These are phyloP conservation scores for Drosophila sordidula DNA, from an alignment of 2,888 invertebrate species.

Conservation along the genomic window DNA sequence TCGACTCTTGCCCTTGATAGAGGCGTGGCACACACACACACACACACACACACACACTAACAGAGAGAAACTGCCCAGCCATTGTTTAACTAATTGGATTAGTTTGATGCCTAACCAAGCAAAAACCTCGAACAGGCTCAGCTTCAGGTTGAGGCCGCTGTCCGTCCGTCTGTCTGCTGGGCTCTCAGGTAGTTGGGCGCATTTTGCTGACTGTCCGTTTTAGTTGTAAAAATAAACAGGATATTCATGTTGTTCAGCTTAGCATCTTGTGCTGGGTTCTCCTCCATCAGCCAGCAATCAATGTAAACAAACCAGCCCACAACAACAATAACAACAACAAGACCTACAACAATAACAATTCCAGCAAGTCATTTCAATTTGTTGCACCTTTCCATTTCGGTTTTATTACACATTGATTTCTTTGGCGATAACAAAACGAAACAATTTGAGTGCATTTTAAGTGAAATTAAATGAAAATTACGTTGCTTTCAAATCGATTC, in stretches of 20 bases:
- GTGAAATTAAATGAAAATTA: constrained; percentile 73
- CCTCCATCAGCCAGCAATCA: constrained; percentile 61
- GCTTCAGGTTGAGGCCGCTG: constrained; percentile 10
- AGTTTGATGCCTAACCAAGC: constrained; percentile 69
- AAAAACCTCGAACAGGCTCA: constrained; percentile 20
- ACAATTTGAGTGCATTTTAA: constrained; percentile 73
- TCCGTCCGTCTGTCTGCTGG: not conserved
- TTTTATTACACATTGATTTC: constrained; percentile 60
- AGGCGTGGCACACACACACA: constrained; percentile 40
- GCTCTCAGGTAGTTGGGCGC: constrained; percentile 36
- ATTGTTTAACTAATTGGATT: constrained; percentile 77
- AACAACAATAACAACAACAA: constrained; percentile 25
- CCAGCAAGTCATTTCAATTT: constrained; percentile 65
- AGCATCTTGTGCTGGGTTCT: constrained; percentile 19
- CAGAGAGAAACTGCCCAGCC: constrained; percentile 9
- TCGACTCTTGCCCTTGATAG: constrained; percentile 28
- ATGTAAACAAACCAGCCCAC: constrained; percentile 70
- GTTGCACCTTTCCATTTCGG: constrained; percentile 63
- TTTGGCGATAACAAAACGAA: constrained; percentile 58
- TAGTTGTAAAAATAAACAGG: constrained; percentile 62
- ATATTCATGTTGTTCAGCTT: constrained; percentile 50
- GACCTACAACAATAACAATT: constrained; percentile 42
- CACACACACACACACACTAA: not conserved
- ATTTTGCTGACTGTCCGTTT: constrained; percentile 58
- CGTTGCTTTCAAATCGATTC: constrained; percentile 45